Conservation (phyloP, 35 echinoderm and acorn worm species). For the Holothuria glaberrima region DNA sequence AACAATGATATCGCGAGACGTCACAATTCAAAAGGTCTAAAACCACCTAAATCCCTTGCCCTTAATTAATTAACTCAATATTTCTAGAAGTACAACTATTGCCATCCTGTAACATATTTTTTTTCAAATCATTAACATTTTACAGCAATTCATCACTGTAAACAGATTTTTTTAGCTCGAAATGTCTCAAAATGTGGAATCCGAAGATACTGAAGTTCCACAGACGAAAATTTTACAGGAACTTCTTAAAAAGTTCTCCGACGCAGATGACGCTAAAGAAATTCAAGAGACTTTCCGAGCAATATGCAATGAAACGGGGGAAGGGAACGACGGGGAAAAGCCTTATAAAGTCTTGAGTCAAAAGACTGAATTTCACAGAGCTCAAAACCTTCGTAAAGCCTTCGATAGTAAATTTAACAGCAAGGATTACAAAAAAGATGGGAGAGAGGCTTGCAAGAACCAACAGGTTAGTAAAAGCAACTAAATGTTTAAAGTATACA, state of each 20-base stretch:
- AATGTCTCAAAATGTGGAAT: too few relatives aligned
- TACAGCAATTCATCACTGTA: too few relatives aligned
- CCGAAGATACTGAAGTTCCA: too few relatives aligned
- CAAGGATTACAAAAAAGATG: conserved; percentile 22
- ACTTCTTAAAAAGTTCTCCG: background rate
- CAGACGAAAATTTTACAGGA: background rate
- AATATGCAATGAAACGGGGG: background rate
- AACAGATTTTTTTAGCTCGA: too few relatives aligned
- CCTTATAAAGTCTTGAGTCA: conserved; percentile 9
- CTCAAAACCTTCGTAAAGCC: background rate
- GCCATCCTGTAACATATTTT: too few relatives aligned
- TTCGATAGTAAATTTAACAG: conserved; percentile 26
- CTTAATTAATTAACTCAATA: too few relatives aligned
- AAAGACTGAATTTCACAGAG: conserved; percentile 11
- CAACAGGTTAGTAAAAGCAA: background rate
- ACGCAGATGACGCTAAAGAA: background rate
- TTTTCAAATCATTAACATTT: too few relatives aligned
- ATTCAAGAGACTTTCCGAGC: background rate
- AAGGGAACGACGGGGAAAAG: background rate
- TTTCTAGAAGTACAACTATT: too few relatives aligned
- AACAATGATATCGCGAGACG: too few relatives aligned
- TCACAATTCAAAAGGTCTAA: too few relatives aligned
- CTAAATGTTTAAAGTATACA: background rate
- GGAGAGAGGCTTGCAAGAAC: background rate
- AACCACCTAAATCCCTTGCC: too few relatives aligned